These are phyloP conservation scores for Ceratina japonica DNA, from an alignment of 1,140 invertebrate species.

Conservation along the genomic window DNA sequence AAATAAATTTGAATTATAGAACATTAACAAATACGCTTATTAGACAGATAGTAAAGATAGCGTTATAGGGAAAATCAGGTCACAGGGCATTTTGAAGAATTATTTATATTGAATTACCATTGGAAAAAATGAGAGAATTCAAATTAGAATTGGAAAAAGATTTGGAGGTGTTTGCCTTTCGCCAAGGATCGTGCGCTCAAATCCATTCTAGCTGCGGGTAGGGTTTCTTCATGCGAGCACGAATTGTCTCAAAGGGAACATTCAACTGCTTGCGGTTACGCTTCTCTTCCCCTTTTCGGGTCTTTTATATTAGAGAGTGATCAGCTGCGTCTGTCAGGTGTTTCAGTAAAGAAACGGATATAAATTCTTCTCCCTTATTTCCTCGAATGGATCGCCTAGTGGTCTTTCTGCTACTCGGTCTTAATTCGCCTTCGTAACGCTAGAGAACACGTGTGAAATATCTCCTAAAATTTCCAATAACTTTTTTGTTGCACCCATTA, in stretches of 20 bases:
- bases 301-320: slow-evolving; percentile 54
- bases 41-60: not conserved
- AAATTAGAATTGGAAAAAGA: not conserved
- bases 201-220: not conserved
- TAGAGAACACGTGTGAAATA: not conserved
- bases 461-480: not conserved
- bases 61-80: no score
- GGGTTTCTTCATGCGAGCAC: slow-evolving; percentile 1
- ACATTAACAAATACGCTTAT: not conserved
- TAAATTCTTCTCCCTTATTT: slow-evolving; percentile 45
- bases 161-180: not conserved
- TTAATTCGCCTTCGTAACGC: slow-evolving; percentile 1
- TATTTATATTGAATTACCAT: no score
- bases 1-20: not conserved
- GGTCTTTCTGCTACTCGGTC: not conserved
- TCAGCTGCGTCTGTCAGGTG: slow-evolving; percentile 63
- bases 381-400: slow-evolving; percentile 28
- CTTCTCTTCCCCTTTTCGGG: slow-evolving; percentile 38
- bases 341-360: slow-evolving; percentile 56
- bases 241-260: slow-evolving; percentile 45
- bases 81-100: no score
- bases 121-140: not conserved
- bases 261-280: slow-evolving; percentile 51
- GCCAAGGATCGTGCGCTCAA: not conserved
- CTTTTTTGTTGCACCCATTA: not conserved